Evolutionary conservation across 2,113 vertebrate genomes (phyloP).

Genomic region (Tragelaphus strepsiceros): DNA sequence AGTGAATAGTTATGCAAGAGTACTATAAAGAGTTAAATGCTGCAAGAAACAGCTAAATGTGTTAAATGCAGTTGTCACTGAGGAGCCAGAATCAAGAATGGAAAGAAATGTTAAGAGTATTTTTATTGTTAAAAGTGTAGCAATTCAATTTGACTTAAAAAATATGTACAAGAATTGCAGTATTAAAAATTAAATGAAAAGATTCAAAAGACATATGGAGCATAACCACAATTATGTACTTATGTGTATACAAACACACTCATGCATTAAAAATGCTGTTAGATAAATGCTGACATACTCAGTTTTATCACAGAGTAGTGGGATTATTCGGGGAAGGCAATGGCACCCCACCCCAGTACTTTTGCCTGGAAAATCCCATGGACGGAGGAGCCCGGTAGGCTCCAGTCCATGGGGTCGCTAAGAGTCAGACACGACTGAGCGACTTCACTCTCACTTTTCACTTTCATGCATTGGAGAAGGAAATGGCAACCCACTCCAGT

Average conservation of each 20-base stretch:
- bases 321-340: too few relatives aligned
- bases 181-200: background rate
- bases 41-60: background rate
- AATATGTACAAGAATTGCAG: background rate
- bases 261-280: background rate
- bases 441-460: too few relatives aligned
- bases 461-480: too few relatives aligned
- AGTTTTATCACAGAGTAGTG: background rate
- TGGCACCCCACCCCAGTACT: too few relatives aligned
- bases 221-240: background rate
- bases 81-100: background rate
- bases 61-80: too few relatives aligned
- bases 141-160: background rate
- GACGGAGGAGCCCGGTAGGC: too few relatives aligned
- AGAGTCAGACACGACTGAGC: too few relatives aligned
- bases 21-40: background rate
- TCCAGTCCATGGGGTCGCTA: too few relatives aligned
- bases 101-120: background rate
- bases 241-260: background rate
- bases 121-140: background rate
- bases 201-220: background rate
- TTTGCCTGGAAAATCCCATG: too few relatives aligned
- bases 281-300: background rate
- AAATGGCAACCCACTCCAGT: too few relatives aligned
- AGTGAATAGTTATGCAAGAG: too few relatives aligned